Evolutionary conservation across 2,113 vertebrate species (phyloP).

Genomic region (Peromyscus californicus): DNA sequence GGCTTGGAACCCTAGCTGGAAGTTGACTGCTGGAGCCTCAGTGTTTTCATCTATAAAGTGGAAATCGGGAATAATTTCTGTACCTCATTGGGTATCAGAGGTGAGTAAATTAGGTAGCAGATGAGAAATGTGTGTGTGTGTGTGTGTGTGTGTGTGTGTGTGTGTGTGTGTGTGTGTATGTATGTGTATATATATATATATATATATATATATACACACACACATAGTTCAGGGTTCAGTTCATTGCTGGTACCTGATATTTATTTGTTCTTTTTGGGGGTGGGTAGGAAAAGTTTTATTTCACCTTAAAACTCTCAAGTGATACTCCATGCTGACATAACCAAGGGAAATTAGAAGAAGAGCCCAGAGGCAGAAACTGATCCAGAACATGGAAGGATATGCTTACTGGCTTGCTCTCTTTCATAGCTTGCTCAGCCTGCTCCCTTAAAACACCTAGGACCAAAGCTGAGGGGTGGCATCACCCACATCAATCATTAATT

Average conservation of each 20-base stretch:
- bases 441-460: neutral
- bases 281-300: neutral
- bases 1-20: neutral
- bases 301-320: neutral
- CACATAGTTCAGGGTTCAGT: neutral
- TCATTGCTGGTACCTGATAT: neutral
- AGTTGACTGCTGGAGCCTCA: neutral
- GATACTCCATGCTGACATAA: neutral
- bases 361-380: neutral
- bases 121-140: neutral
- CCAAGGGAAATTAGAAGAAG: neutral
- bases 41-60: conserved; percentile 42
- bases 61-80: neutral
- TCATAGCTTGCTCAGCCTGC: neutral
- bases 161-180: too few species aligned
- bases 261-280: neutral
- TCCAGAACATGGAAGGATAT: neutral
- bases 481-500: neutral
- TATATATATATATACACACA: too few species aligned
- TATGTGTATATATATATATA: too few species aligned
- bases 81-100: neutral
- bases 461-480: neutral
- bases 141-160: too few species aligned
- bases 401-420: neutral
- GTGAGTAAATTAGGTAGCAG: neutral